Evolutionary conservation across 2,797 vertebrate genomes (phyloP), one percentile per base, ranked within the genome.

Genomic region (Lacerta agilis): DNA sequence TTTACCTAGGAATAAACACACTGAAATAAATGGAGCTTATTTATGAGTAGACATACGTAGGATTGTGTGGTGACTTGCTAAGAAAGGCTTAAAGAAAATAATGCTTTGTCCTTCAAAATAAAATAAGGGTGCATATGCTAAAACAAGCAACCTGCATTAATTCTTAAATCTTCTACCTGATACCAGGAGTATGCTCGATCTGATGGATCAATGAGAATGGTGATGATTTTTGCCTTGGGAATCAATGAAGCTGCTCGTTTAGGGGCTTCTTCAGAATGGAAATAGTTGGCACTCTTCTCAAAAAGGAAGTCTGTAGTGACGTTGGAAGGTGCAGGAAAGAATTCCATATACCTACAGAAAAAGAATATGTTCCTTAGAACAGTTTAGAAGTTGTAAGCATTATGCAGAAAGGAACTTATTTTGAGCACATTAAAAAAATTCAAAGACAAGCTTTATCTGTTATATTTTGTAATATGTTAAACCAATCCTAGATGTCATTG

Each of bases 241-340:
- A 99, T 95, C 87, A 99, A 97, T 83, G 98, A 98, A 79, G 98
- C 98, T 8, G 97, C 98, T 92, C 98, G 96, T 87, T 93, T 98
- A 25, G 99, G 98, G 43, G 98, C 97, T 79, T 99, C 99, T 94
- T 99, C 98, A 10, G 98, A 99, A 76, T 99, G 98, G 95, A 99
- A 99, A 95, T 99, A 99, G 96, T 98, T 99, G 87, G 98, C 98
- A 75, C 98, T 99, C 95, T 99, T 99, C 96, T 99, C 99, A 96
- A 99, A 99, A 88, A 99, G 97, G 95, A 99, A 98, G 96, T 99
- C 98, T 0, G 98, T 98, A 89, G 97, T 99, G 92, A 98, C 94
- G 81, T 99, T 99, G 76, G 98, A 98, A 72, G 98, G 98, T 73
- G 98, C 90, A 0, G 98, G 98, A 89, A 99, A 99, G 94, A 99